Percentiles rank a stretch among this genome's conserved stretches.
phyloP scores from a whole-genome alignment of 2,113 vertebrate species.

The Callaeas wilsoni region DNA sequence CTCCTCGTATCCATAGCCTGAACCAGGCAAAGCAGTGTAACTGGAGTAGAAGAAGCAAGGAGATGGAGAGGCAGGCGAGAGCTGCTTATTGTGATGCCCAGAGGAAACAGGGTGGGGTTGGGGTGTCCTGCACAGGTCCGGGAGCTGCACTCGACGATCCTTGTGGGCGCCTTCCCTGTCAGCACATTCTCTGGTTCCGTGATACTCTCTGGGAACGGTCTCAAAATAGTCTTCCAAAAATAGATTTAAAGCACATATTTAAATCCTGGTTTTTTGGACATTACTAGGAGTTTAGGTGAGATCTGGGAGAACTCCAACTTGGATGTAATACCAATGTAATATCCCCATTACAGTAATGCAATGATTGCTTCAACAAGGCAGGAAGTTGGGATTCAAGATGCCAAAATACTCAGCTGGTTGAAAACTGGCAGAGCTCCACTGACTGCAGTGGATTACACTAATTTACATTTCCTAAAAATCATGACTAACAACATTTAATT shows the following conservation, averaged over 20 bases:
- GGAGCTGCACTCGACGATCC: background rate
- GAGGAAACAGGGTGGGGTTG: background rate
- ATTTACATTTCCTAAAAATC: background rate
- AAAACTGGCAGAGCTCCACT: background rate
- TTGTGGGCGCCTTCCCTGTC: background rate
- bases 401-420: slow-evolving; percentile 18
- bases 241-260: background rate
- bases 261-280: background rate
- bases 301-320: background rate
- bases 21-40: background rate
- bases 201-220: background rate
- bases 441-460: background rate
- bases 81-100: background rate
- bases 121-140: background rate
- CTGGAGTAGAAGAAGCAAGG: background rate
- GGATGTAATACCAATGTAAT: background rate
- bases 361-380: background rate
- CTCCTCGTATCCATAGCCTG: background rate
- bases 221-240: slow-evolving; percentile 16
- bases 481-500: background rate
- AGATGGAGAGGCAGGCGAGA: background rate
- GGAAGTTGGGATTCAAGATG: background rate
- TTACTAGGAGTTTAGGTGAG: background rate
- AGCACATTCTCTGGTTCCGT: background rate
- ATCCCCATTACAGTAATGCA: background rate